Evolutionary conservation across 2,797 vertebrate genomes (phyloP).

Genomic region (Atherinosoma microstoma): DNA sequence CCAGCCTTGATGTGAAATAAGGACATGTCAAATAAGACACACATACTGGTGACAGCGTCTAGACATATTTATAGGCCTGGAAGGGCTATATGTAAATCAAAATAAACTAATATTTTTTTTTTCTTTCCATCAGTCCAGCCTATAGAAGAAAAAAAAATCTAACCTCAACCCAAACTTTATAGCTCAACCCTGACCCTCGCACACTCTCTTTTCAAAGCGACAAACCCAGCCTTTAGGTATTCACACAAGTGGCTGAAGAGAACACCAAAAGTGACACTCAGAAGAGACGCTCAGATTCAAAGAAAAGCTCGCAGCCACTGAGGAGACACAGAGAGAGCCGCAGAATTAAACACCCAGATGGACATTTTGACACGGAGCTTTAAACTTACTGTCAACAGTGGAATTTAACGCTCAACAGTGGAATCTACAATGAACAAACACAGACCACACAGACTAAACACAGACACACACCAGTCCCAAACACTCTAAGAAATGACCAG

Average conservation of each 20-base stretch:
- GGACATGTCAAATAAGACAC: slow-evolving; percentile 60
- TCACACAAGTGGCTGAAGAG: slow-evolving; percentile 48
- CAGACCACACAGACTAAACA: slow-evolving; percentile 82
- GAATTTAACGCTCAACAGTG: slow-evolving; percentile 82
- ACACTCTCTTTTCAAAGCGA: slow-evolving; percentile 27
- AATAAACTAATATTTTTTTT: slow-evolving; percentile 22
- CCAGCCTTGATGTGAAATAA: slow-evolving; percentile 53
- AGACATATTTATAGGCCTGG: slow-evolving; percentile 26
- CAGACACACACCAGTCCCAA: slow-evolving; percentile 76
- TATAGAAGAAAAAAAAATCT: slow-evolving; percentile 35
- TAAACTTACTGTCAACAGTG: slow-evolving; percentile 84
- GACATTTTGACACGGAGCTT: slow-evolving; percentile 82
- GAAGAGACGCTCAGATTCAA: slow-evolving; percentile 53
- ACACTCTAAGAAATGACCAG: slow-evolving; percentile 70
- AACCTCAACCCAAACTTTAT: slow-evolving; percentile 19
- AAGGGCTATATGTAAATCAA: slow-evolving; percentile 50
- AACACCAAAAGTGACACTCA: slow-evolving; percentile 57
- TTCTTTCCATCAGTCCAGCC: not conserved
- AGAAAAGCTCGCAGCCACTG: slow-evolving; percentile 60
- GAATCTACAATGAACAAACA: slow-evolving; percentile 83
- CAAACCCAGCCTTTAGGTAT: slow-evolving; percentile 23
- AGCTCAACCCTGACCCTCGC: not conserved
- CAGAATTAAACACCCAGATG: slow-evolving; percentile 82
- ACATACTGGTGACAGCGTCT: slow-evolving; percentile 53
- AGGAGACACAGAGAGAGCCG: slow-evolving; percentile 68